Evolutionary conservation across 2,888 invertebrate species (phyloP).

Genomic region (Heliconius ismenius): DNA sequence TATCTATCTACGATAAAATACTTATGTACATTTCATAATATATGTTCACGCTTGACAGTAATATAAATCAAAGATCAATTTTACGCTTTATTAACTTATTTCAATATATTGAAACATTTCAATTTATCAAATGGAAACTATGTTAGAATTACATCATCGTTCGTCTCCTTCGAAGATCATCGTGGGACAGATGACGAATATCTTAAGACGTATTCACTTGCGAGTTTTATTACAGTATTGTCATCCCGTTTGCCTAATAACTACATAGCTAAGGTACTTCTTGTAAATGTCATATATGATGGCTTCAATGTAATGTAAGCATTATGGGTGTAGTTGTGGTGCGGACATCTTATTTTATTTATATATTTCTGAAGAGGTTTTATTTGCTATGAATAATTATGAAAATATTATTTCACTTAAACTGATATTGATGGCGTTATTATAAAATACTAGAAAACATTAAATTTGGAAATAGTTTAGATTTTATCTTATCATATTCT

Average conservation of each 20-base stretch:
- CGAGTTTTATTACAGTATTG: conserved; percentile 55
- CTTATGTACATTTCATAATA: not conserved
- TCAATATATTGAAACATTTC: not conserved
- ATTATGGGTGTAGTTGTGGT: conserved; percentile 43
- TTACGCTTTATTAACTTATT: not conserved
- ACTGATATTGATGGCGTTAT: not conserved
- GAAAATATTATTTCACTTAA: not conserved
- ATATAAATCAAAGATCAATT: not conserved
- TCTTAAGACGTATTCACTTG: conserved; percentile 50
- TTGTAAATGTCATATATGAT: conserved; percentile 51
- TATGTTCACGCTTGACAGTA: not conserved
- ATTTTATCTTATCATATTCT: too few species aligned
- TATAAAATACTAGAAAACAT: not conserved
- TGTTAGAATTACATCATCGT: conserved; percentile 51
- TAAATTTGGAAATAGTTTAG: too few species aligned
- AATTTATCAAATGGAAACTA: conserved; percentile 37
- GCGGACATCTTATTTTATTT: not conserved
- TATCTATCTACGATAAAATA: not conserved
- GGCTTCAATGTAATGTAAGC: conserved; percentile 18
- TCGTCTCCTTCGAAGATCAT: conserved; percentile 41
- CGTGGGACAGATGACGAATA: conserved; percentile 51
- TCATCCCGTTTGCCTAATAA: conserved; percentile 53
- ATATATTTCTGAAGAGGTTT: not conserved
- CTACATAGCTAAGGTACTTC: conserved; percentile 41
- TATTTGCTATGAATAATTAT: not conserved